phyloP scores from a whole-genome alignment of 2,888 invertebrate genomes.

The Cosmia trapezina region DNA sequence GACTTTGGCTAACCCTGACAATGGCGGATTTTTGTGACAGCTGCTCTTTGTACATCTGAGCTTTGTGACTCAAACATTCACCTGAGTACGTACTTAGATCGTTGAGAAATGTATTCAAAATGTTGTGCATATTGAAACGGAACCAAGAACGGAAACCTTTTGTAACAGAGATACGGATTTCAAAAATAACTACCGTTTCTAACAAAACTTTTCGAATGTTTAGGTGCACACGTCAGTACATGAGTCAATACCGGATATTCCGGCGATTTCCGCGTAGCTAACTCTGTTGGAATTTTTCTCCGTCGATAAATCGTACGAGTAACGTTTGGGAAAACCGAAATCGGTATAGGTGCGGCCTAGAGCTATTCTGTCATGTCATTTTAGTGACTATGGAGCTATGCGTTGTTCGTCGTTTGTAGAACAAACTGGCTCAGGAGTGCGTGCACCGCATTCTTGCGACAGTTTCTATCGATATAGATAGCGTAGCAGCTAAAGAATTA shows the following conservation, averaged over 20 bases:
- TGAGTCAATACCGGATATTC: slow-evolving; percentile 26
- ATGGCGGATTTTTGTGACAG: not conserved
- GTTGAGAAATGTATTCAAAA: slow-evolving; percentile 2
- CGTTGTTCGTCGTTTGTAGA: slow-evolving; percentile 4
- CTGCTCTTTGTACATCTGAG: not conserved
- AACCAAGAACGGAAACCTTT: slow-evolving; percentile 4
- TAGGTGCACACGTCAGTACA: slow-evolving; percentile 2
- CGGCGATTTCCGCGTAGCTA: slow-evolving; percentile 16
- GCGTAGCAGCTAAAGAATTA: slow-evolving; percentile 13
- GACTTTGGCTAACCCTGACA: not conserved
- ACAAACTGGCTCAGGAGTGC: slow-evolving; percentile 12
- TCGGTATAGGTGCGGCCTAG: slow-evolving; percentile 12
- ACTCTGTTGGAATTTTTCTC: slow-evolving; percentile 33
- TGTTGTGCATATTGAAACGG: not conserved
- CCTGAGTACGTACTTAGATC: not conserved
- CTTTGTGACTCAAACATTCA: not conserved
- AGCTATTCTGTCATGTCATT: slow-evolving; percentile 40
- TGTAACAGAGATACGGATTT: slow-evolving; percentile 24
- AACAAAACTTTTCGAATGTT: slow-evolving; percentile 28
- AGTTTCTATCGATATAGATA: too few species aligned
- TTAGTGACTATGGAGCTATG: slow-evolving; percentile 41
- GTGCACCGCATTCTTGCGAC: too few species aligned
- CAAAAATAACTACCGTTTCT: slow-evolving; percentile 10
- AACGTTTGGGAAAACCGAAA: slow-evolving; percentile 42
- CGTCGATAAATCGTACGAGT: slow-evolving; percentile 36